Conservation (phyloP, 2,113 vertebrate genomes). For the Phylloscopus trochiloides region DNA sequence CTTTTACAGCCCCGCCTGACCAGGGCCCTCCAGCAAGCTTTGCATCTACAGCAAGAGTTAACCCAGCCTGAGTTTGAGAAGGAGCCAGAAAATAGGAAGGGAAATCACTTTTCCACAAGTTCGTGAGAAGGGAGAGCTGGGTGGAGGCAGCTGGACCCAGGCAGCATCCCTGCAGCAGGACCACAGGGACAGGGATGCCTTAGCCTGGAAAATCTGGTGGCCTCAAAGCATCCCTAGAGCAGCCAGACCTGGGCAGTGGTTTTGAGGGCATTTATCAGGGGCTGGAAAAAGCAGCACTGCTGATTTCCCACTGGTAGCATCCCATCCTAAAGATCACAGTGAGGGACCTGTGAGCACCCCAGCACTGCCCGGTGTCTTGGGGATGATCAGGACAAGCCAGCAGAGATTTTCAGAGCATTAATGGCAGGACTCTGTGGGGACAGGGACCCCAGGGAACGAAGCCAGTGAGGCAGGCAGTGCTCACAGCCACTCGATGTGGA, state of each 20-base stretch:
- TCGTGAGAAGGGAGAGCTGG: background rate
- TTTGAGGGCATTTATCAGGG: background rate
- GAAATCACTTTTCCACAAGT: background rate
- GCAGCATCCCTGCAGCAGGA: background rate
- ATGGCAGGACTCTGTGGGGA: background rate
- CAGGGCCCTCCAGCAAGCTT: background rate
- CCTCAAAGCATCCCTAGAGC: background rate
- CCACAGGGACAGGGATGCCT: accelerated
- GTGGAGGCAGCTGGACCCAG: accelerated
- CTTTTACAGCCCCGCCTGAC: background rate
- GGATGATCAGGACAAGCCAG: background rate
- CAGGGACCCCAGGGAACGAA: background rate
- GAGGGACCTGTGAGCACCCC: background rate
- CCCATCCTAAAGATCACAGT: accelerated
- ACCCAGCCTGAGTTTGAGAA: background rate
- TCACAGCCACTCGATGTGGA: background rate
- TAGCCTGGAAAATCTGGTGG: background rate
- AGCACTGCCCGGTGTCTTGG: background rate
- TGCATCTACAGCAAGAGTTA: background rate
- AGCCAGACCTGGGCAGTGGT: background rate
- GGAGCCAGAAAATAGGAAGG: background rate
- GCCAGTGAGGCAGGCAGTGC: background rate
- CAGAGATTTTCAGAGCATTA: background rate
- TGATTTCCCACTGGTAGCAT: accelerated
- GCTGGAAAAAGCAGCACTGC: background rate